These are phyloP conservation scores for Elgaria multicarinata DNA, from an alignment of 2,113 vertebrate species.

Conservation along the genomic window DNA sequence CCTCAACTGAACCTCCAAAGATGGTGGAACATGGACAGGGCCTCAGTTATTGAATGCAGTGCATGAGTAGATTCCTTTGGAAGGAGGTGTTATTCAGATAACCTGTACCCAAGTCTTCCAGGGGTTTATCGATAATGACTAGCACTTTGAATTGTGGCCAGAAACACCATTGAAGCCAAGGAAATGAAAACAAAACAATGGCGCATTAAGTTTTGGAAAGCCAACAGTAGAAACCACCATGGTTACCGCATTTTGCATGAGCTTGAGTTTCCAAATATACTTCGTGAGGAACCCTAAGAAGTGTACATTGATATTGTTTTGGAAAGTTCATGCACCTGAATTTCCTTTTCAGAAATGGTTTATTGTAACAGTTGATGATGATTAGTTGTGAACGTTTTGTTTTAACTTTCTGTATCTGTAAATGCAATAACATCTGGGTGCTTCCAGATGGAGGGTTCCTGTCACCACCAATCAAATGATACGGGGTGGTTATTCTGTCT, in stretches of 20 bases:
- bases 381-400: neutral
- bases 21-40: neutral
- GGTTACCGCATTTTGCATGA: neutral
- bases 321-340: neutral
- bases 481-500: no score
- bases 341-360: neutral
- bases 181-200: neutral
- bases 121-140: neutral
- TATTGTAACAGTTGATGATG: neutral
- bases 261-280: neutral
- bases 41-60: neutral
- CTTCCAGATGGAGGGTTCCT: no score
- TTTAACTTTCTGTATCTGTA: neutral
- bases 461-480: no score
- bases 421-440: neutral
- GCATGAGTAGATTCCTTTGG: neutral
- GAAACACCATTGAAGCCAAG: neutral
- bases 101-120: neutral
- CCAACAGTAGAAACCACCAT: neutral
- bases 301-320: neutral
- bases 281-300: neutral
- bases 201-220: no score
- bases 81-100: no score
- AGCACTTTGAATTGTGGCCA: neutral
- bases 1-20: neutral